Evolutionary conservation across 2,113 vertebrate genomes (phyloP), one percentile per base, ranked within the genome.

Genomic region (Prunella fulvescens): DNA sequence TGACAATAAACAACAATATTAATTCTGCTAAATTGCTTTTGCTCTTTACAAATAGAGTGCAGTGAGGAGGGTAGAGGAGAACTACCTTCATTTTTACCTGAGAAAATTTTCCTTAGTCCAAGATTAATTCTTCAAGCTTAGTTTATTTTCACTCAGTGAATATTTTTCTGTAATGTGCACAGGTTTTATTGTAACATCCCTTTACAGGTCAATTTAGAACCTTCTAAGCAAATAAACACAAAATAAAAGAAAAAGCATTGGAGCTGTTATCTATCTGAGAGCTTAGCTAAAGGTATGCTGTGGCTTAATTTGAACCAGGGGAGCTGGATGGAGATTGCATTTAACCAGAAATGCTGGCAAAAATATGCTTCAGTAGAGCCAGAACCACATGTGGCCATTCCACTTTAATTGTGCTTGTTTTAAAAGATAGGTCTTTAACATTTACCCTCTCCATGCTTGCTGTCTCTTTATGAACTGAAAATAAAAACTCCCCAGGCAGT

Each of bases 401-500:
- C 90, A 81, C 79, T 97, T 96, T 95, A 96, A 97, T 96, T 97
- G 93, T 90, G 94, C 96, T 96, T 93, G 74, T 94, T 96, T 95
- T 90, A 96, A 96, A 95, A 91, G 93, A 96, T 92, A 90, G 62
- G 73, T 91, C 90, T 96, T 95, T 97, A 95, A 91, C 93, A 88
- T 95, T 95, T 96, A 94, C 93, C 93, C 94, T 95, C 92, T 74
- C 85, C 87, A 60, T 86, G 81, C 92, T 96, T 67, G 87, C 96
- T 96, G 93, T 90, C 93, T 95, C 90, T 97, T 95, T 96, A 96
- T 90, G 95, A 95, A 94, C 94, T 96, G 94, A 93, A 96, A 94
- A 94, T 94, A 94, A 96, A 96, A 96, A 92, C 82, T 96, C 95
- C 87, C 93, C 78, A 86, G 94, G 85, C 90, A 84, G 86, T 89